These are phyloP conservation scores for Clusia tigrina DNA, from an alignment of 2,888 invertebrate genomes.

Conservation along the genomic window DNA sequence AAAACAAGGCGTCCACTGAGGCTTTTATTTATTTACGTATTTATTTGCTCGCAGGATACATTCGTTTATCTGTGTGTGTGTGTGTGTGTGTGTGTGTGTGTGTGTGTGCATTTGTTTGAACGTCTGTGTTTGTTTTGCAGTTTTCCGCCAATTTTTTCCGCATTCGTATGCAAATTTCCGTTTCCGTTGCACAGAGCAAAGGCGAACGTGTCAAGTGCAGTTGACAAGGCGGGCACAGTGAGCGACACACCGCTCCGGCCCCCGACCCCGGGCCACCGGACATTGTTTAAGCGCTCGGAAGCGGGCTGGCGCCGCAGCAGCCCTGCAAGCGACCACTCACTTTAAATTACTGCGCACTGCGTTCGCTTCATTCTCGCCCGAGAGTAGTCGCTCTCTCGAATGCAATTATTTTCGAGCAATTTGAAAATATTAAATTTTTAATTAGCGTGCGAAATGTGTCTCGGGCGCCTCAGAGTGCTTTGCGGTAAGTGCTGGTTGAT, in stretches of 20 bases:
- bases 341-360: too few relatives aligned
- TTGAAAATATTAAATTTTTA: too few relatives aligned
- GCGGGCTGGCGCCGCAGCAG: background rate
- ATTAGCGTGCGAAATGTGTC: too few relatives aligned
- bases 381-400: too few relatives aligned
- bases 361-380: too few relatives aligned
- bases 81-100: background rate
- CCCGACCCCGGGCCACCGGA: background rate
- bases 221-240: background rate
- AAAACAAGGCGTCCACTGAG: background rate
- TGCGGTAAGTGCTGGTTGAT: too few relatives aligned
- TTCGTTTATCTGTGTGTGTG: background rate
- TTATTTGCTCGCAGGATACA: background rate
- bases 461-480: too few relatives aligned
- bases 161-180: slow-evolving; percentile 2
- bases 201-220: background rate
- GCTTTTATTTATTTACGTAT: background rate
- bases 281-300: background rate
- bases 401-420: too few relatives aligned
- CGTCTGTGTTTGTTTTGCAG: background rate
- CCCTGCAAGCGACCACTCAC: too few relatives aligned
- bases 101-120: background rate
- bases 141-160: background rate
- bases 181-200: background rate
- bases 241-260: background rate